Evolutionary conservation across 2,797 vertebrate genomes (phyloP).

Genomic region (Halcyon smyrnensis): DNA sequence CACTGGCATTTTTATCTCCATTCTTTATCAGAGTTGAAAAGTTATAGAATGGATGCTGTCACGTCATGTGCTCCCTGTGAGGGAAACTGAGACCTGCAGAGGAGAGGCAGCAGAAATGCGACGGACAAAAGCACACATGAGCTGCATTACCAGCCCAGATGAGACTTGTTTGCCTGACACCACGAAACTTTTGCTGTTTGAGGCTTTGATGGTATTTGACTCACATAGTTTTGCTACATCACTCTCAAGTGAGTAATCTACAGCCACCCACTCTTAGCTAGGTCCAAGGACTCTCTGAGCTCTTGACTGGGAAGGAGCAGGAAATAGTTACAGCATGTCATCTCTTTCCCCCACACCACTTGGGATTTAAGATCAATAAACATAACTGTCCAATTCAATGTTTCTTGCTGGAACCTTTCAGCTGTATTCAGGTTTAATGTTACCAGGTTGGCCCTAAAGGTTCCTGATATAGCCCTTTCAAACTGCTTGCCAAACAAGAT

Average conservation of each 20-base stretch:
- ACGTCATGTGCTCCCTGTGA: accelerated
- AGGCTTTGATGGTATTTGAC: neutral
- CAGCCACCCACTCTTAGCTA: neutral
- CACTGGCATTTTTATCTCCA: accelerated
- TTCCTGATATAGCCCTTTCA: neutral
- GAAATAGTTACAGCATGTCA: neutral
- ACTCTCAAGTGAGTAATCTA: accelerated
- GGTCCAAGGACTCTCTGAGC: neutral
- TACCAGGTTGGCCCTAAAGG: neutral
- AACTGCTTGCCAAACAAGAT: neutral
- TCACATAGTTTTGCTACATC: neutral
- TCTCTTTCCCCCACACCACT: neutral
- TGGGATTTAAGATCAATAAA: slow-evolving; percentile 5
- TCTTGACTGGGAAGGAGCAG: neutral
- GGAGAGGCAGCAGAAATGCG: neutral
- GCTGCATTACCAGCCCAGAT: neutral
- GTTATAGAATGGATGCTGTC: neutral
- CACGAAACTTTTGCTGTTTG: neutral
- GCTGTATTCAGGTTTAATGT: neutral
- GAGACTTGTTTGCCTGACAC: neutral
- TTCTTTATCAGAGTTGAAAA: neutral
- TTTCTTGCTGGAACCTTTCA: neutral
- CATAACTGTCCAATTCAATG: neutral
- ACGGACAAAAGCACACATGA: neutral
- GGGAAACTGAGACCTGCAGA: neutral